Conservation (phyloP, 2,888 invertebrate species). For the Himalopsyche tibetana region DNA sequence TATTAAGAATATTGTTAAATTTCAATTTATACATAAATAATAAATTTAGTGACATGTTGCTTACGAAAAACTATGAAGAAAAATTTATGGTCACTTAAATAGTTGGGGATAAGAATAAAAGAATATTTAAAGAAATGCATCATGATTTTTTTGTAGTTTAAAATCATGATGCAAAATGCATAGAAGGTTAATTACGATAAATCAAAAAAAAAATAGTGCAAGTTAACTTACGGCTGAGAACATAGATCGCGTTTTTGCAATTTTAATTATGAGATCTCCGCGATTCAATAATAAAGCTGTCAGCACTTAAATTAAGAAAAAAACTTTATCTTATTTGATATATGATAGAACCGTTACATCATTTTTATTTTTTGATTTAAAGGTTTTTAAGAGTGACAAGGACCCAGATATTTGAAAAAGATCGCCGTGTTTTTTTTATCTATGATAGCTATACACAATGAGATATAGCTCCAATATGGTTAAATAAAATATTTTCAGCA, state of each 20-base stretch:
- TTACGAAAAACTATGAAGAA: too few relatives aligned
- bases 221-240: neutral
- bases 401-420: neutral
- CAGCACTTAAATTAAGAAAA: neutral
- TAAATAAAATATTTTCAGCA: too few relatives aligned
- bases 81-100: too few relatives aligned
- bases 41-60: too few relatives aligned
- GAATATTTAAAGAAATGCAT: too few relatives aligned
- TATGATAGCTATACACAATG: neutral
- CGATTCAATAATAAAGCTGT: slow-evolving; percentile 1
- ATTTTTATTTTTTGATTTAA: slow-evolving; percentile 21
- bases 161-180: slow-evolving; percentile 10
- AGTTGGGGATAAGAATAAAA: too few relatives aligned
- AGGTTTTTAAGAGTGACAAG: neutral
- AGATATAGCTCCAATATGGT: neutral
- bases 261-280: slow-evolving; percentile 2
- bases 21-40: too few relatives aligned
- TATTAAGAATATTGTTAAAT: too few relatives aligned
- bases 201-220: slow-evolving; percentile 20
- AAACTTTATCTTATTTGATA: neutral
- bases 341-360: neutral
- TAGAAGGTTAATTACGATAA: neutral
- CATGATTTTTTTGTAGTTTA: neutral
- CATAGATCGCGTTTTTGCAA: neutral
- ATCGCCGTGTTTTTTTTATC: too few relatives aligned